These are phyloP conservation scores for Halocynthia aurantium DNA, from an alignment of 23 tunicate genomes.

Conservation along the genomic window DNA sequence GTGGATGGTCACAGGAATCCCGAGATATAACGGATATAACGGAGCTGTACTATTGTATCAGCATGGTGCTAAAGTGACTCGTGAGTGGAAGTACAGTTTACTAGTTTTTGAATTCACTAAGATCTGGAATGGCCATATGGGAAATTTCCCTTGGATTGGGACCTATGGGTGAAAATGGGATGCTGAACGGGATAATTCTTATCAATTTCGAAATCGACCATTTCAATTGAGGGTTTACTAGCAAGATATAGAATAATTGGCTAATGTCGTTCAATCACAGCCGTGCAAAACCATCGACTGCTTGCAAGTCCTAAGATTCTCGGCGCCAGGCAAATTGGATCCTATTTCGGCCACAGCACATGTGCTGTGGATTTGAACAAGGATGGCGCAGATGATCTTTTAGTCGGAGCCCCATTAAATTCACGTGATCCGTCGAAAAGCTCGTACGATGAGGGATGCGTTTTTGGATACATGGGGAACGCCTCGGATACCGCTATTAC, in stretches of 20 bases:
- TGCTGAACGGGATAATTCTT: too few species aligned
- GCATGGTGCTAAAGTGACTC: background rate
- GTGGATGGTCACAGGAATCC: slow-evolving; percentile 14
- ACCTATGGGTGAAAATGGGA: too few species aligned
- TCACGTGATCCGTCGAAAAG: background rate
- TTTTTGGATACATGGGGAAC: background rate
- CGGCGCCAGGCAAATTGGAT: background rate
- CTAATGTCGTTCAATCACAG: too few species aligned
- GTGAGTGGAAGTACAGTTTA: too few species aligned
- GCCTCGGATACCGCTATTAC: background rate
- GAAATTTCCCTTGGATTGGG: too few species aligned
- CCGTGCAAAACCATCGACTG: background rate
- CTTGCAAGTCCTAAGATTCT: background rate
- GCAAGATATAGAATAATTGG: too few species aligned
- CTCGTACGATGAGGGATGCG: slow-evolving; percentile 17
- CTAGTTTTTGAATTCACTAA: too few species aligned
- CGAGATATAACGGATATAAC: slow-evolving; percentile 9
- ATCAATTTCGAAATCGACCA: too few species aligned
- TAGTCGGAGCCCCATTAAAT: slow-evolving; percentile 22
- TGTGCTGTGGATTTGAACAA: slow-evolving; percentile 2
- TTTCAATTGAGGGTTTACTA: too few species aligned
- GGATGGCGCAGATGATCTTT: slow-evolving; percentile 5
- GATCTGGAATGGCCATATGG: too few species aligned
- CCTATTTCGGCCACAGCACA: slow-evolving; percentile 20
- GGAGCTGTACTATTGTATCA: slow-evolving; percentile 11